Conservation (phyloP, 2,797 vertebrate genomes). For the Cossypha caffra region DNA sequence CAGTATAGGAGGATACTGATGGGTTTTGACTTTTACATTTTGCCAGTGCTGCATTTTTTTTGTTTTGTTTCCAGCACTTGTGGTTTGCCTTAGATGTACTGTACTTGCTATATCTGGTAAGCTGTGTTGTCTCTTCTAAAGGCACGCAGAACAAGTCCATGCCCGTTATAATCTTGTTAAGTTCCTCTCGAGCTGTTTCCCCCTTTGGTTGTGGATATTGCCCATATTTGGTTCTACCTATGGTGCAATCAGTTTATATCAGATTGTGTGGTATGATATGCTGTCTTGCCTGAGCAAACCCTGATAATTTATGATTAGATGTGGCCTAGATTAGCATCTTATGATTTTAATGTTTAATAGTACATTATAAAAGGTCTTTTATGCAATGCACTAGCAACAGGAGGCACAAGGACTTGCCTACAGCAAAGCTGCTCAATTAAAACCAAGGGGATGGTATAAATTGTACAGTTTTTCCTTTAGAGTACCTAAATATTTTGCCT, state of each 20-base stretch:
- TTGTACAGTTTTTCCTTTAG: not conserved
- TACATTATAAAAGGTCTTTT: conserved; percentile 18
- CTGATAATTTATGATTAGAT: conserved; percentile 30
- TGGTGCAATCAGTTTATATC: conserved; percentile 39
- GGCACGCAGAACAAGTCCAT: not conserved
- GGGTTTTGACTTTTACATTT: not conserved
- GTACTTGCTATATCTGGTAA: not conserved
- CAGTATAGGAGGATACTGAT: not conserved
- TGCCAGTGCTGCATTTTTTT: not conserved
- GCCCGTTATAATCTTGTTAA: conserved; percentile 40
- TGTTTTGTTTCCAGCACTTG: not conserved
- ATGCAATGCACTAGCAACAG: not conserved
- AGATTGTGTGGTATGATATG: conserved; percentile 36
- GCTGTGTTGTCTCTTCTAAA: not conserved
- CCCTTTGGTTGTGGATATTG: conserved; percentile 36
- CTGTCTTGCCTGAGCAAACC: conserved; percentile 42
- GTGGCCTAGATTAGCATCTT: conserved; percentile 47
- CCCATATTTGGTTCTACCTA: conserved; percentile 29
- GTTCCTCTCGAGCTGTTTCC: conserved; percentile 28
- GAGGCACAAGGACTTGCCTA: not conserved
- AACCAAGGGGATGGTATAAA: not conserved
- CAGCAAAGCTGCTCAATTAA: not conserved
- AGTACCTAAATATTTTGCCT: not conserved
- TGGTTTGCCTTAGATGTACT: not conserved
- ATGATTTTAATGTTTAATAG: conserved; percentile 16